Base-by-base conservation (phyloP, 1,140 invertebrate species). In the Pseudomyrmex gracilis region DNA sequence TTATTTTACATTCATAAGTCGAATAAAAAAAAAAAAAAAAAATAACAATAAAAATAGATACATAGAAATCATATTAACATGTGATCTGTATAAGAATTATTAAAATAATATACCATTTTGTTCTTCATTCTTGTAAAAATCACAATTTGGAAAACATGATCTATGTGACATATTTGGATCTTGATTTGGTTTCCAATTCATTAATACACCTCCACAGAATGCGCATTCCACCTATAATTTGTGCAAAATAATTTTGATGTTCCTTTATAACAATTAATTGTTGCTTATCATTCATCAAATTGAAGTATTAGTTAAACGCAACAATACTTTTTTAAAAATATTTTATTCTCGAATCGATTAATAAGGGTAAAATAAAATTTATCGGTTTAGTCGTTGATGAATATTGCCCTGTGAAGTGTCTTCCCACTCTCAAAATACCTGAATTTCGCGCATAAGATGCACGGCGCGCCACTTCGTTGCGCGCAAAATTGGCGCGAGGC, bases 101-200 rank as follows among this genome's bases (percentile, higher is more conserved):
- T 55, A 66, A 67, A 53, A 55, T 49, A 47, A 1, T 1, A 34
- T 70, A 94, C 90, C 92, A 90, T 91, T 89, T 70, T 93, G 90
- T 45, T 51, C 13, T 24, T 85, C 86, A 77, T 90, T 93, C 71
- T 91, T 84, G 71, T 95, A 93, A 91, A 96, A 96, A 73, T 95
- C 95, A 93, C 97, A 98, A 73, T 95, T 91, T 1, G 97, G 97
- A 92, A 96, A 97, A 88, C 96, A 95, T 80, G 95, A 93, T 73
- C 94, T 92, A 92, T 99, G 98, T 91, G 98, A 97, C 70, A 94
- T 93, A 87, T 97, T 95, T 7, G 98, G 98, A 90, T 95, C 95
- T 94, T 97, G 97, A 80, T 95, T 96, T 77, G 90, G 92, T 93
- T 96, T 96, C 98, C 97, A 99, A 87, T 95, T 95, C 85, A 94